Conservation (phyloP, 1,140 invertebrate species). For the Drosophila varians region DNA sequence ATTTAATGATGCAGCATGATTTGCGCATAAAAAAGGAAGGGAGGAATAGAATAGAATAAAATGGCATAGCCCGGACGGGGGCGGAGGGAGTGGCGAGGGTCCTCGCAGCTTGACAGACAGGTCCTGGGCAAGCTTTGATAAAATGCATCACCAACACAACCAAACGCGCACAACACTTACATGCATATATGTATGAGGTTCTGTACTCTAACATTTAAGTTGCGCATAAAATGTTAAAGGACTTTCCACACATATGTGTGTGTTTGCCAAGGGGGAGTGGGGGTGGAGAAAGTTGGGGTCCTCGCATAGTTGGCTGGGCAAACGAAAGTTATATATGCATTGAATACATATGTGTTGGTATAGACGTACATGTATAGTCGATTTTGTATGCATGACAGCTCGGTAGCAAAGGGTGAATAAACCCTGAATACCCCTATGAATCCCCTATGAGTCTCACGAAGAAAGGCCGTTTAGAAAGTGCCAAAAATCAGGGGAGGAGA, state of each 20-base stretch:
- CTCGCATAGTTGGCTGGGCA: conserved; percentile 22
- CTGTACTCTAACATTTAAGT: conserved; percentile 39
- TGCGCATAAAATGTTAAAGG: conserved; percentile 64
- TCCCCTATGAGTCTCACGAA: conserved; percentile 7
- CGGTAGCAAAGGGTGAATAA: conserved; percentile 53
- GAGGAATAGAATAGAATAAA: conserved; percentile 45
- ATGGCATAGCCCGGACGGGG: conserved; percentile 26
- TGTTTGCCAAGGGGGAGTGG: neutral
- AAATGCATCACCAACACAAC: conserved; percentile 50
- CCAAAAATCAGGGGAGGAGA: neutral
- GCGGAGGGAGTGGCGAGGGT: conserved; percentile 14
- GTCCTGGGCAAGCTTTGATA: conserved; percentile 67
- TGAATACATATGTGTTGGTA: neutral
- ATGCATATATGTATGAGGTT: conserved; percentile 9
- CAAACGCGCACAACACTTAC: conserved; percentile 5
- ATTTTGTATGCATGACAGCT: conserved; percentile 18
- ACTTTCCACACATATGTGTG: conserved; percentile 25
- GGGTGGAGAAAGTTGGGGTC: neutral
- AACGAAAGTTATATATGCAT: conserved; percentile 53
- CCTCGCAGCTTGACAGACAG: conserved; percentile 59
- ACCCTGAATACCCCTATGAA: conserved; percentile 30
- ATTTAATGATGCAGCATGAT: conserved; percentile 83
- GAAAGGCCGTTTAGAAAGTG: neutral
- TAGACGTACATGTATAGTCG: neutral
- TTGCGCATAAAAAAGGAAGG: conserved; percentile 73